Evolutionary conservation across 1,140 invertebrate genomes (phyloP).

Genomic region (Drosophila kohkoa): DNA sequence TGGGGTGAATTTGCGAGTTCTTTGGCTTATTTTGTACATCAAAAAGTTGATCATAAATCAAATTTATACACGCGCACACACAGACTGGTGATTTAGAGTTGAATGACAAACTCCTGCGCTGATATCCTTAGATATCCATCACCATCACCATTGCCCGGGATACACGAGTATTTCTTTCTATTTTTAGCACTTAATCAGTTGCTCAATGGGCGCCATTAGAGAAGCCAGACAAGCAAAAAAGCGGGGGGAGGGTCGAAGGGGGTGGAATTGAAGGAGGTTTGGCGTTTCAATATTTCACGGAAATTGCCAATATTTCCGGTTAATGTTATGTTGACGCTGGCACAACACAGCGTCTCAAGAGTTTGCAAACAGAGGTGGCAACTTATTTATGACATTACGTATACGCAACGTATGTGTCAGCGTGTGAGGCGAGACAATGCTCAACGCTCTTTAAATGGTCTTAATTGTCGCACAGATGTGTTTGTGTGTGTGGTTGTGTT

Average conservation of each 20-base stretch:
- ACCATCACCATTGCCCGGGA: conserved; percentile 11
- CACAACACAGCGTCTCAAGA: conserved; percentile 5
- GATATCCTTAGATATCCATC: conserved; percentile 48
- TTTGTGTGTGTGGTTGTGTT: conserved; percentile 15
- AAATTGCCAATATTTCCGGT: conserved; percentile 82
- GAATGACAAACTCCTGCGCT: conserved; percentile 16
- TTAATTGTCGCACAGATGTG: conserved; percentile 61
- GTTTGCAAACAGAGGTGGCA: background rate
- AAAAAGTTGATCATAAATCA: conserved; percentile 73
- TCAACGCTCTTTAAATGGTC: conserved; percentile 45
- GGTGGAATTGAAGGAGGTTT: background rate
- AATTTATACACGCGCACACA: conserved; percentile 42
- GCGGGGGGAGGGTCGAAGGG: too few relatives aligned
- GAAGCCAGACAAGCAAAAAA: conserved; percentile 17
- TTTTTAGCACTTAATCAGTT: conserved; percentile 81
- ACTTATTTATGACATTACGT: conserved; percentile 63
- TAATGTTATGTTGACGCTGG: conserved; percentile 59
- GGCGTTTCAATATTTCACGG: conserved; percentile 71
- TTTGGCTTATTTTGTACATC: conserved; percentile 52
- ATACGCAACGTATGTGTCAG: conserved; percentile 46
- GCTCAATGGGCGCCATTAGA: conserved; percentile 64
- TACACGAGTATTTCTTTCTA: conserved; percentile 65
- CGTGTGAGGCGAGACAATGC: conserved; percentile 18
- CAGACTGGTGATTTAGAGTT: conserved; percentile 12
- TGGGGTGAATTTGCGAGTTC: conserved; percentile 17